Evolutionary conservation across 2,888 invertebrate species (phyloP).

Genomic region (Cistogaster globosa): DNA sequence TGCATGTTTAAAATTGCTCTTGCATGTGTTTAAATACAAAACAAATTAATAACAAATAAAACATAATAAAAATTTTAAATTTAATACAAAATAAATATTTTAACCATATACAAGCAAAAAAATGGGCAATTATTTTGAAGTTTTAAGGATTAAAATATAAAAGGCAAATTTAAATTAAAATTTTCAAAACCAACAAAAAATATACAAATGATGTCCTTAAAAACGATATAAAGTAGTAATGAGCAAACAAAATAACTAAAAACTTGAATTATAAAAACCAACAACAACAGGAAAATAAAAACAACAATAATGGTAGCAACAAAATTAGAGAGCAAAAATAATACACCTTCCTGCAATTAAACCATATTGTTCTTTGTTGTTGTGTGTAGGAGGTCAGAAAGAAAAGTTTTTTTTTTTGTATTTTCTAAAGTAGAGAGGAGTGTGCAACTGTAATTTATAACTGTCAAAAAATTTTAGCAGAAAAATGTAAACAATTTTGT

Average conservation of each 20-base stretch:
- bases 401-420: too few relatives aligned
- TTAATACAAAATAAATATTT: conserved; percentile 35
- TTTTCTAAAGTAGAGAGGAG: too few relatives aligned
- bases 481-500: too few relatives aligned
- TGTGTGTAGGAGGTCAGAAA: too few relatives aligned
- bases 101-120: background rate
- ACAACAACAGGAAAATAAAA: background rate
- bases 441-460: too few relatives aligned
- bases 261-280: conserved; percentile 40
- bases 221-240: conserved; percentile 23
- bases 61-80: conserved; percentile 5
- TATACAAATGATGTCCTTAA: conserved; percentile 30
- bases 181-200: background rate
- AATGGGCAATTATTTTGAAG: background rate
- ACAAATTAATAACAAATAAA: background rate
- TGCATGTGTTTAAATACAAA: conserved; percentile 1
- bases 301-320: conserved; percentile 42
- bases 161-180: conserved; percentile 10
- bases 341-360: too few relatives aligned
- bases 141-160: background rate
- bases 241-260: conserved; percentile 37
- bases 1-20: background rate
- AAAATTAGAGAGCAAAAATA: conserved; percentile 39
- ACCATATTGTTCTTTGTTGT: too few relatives aligned
- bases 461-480: too few relatives aligned